Evolutionary conservation across 2,797 vertebrate species (phyloP), one percentile per base, ranked within the genome.

Genomic region (Arvicola amphibius): DNA sequence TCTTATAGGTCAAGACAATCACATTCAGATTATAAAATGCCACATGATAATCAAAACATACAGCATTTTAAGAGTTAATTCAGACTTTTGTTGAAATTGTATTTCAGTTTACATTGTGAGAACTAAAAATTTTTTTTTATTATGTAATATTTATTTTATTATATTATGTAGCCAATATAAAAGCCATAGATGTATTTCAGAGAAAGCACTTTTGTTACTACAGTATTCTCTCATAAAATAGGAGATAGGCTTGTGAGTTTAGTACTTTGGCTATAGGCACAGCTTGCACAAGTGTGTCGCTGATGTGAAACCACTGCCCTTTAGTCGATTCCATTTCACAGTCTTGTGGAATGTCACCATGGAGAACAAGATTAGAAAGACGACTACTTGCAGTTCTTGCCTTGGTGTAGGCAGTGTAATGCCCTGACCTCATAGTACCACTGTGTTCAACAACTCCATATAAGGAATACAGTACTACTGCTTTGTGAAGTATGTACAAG

Each of bases 381-480:
- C 81, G 96, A 34, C 90, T 97, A 67, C 97, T 98, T 1, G 98
- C 97, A 51, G 86, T 91, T 94, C 99, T 98, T 40, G 98, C 98
- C 98, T 99, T 99, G 88, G 99, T 99, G 11, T 99, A 99, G 3
- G 99, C 99, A 2, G 99, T 99, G 98, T 99, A 99, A 97, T 99
- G 99, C 53, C 99, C 99, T 0, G 99, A 99, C 83, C 99, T 98
- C 99, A 99, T 99, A 13, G 99, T 99, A 53, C 99, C 99, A 3
- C 99, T 99, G 97, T 99, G 99, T 96, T 99, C 99, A 74, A 99
- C 99, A 6, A 99, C 98, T 32, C 99, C 99, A 17, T 99, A 99
- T 73, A 99, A 98, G 74, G 99, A 99, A 97, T 99, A 99, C n/a
- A 99, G 97, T n/a, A 99, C 98, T 96, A n/a, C n/a, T n/a, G n/a